Evolutionary conservation across 23 tunicate genomes (phyloP), one percentile per base, ranked within the genome.

Genomic region (Ascidia mentula): DNA sequence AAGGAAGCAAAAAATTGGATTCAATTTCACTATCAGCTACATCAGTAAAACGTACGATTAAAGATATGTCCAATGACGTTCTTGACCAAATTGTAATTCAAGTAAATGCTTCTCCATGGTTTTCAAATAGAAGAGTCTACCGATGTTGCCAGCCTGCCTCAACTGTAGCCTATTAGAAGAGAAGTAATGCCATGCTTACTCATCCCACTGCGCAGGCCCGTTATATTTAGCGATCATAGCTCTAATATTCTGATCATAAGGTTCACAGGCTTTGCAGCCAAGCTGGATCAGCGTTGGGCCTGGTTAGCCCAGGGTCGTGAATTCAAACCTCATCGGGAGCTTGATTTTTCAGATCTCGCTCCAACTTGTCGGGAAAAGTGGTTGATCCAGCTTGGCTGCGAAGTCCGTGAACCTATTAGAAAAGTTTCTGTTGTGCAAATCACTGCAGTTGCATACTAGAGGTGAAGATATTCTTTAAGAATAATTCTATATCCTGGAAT

Each of bases 391-490:
- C n/a, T n/a, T n/a, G n/a, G n/a, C n/a, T n/a, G n/a, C n/a, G n/a
- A n/a, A n/a, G n/a, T n/a, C n/a, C n/a, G n/a, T n/a, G n/a, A 59
- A 69, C 30, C 59, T 72, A 40, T 82, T 45, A 42, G 86, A 82
- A 82, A 39, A 82, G 78, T 45, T 82, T 72, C 79, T 82, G 86
- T 82, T 82, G 72, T 82, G 86, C 86, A 40, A 82, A 72, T 18
- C 86, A 35, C 70, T 82, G 70, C 78, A 82, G 69, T 82, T 83
- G 87, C 87, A 83, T 75, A 83, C 80, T 13, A 83, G 80, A 83
- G 87, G 80, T 75, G 61, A 75, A 75, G 80, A 83, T 40, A 83
- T 83, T 83, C 80, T 82, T 80, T 72, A 59, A 59, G 46, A 69
- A 74, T 74, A 46, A 45, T 53, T 74, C 73, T 20, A 46, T 74